Evolutionary conservation across 2,113 vertebrate species (phyloP).

Genomic region (Romanogobio albipinnatus): DNA sequence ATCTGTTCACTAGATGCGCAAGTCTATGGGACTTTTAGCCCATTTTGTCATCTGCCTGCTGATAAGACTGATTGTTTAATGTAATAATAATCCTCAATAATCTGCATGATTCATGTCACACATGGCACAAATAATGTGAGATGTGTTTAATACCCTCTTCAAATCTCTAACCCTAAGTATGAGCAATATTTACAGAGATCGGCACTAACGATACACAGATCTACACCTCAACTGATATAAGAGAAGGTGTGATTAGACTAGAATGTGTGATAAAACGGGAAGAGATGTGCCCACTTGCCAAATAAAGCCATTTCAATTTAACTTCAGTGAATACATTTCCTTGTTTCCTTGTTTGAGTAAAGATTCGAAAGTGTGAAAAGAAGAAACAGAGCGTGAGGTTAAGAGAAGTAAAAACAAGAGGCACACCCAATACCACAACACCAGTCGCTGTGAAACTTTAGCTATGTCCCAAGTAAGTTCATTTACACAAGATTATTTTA

Average conservation of each 20-base stretch:
- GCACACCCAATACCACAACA: background rate
- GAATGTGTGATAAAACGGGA: background rate
- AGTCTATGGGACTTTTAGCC: background rate
- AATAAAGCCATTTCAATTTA: slow-evolving; percentile 20
- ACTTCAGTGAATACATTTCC: background rate
- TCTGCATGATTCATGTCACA: background rate
- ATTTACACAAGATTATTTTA: slow-evolving; percentile 12
- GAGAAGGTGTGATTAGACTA: background rate
- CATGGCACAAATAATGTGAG: background rate
- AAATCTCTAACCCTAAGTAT: background rate
- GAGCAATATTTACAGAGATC: background rate
- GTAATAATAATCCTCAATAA: background rate
- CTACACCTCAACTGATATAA: background rate
- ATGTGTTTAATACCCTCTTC: background rate
- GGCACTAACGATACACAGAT: background rate
- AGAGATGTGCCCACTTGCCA: background rate
- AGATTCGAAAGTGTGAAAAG: slow-evolving; percentile 3
- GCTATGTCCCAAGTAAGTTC: background rate
- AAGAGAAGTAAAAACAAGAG: slow-evolving; percentile 33
- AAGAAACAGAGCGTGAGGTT: slow-evolving; percentile 7
- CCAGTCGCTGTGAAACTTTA: background rate
- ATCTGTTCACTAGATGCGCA: background rate
- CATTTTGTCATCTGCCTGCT: background rate
- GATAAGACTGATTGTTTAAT: background rate
- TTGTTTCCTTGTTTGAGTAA: background rate